Evolutionary conservation across 2,113 vertebrate genomes (phyloP), one percentile per base, ranked within the genome.

Genomic region (Pogona vitticeps): DNA sequence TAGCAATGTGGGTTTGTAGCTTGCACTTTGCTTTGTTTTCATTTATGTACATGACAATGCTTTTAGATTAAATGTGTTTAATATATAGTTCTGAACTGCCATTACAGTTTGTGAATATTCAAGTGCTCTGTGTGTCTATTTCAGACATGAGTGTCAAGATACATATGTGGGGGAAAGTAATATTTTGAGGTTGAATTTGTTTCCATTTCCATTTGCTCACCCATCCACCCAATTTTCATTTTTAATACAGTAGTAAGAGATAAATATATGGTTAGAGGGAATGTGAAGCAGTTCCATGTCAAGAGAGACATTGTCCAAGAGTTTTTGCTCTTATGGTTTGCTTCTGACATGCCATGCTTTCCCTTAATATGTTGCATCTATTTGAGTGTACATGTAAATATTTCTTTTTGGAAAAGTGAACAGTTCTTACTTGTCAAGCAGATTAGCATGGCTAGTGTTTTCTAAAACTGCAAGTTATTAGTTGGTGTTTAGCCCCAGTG

Each of bases 391-490:
- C 0, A 0, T 84, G 59, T 71, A 90, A 91, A 87, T 65, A 2
- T 88, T 90, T 93, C 90, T 90, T 83, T 89, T 93, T 91, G 76
- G 82, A 65, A 63, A 67, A 76, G 80, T 68, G 70, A 93, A 85
- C 80, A 38, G 26, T 87, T 80, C 21, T 80, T 72, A 84, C 76
- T 76, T 86, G 56, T 0, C n/a, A n/a, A n/a, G n/a, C n/a, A n/a
- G n/a, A n/a, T n/a, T n/a, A n/a, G n/a, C n/a, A n/a, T n/a, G n/a
- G n/a, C n/a, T n/a, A n/a, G n/a, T n/a, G n/a, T n/a, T n/a, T n/a
- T n/a, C n/a, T n/a, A n/a, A n/a, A n/a, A n/a, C n/a, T n/a, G n/a
- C n/a, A n/a, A n/a, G n/a, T n/a, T n/a, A n/a, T n/a, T n/a, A n/a
- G n/a, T n/a, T n/a, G n/a, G n/a, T n/a, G n/a, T 17, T 68, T 89